Conservation (phyloP, 2,113 vertebrate species). For the Psittacara wagleri region DNA sequence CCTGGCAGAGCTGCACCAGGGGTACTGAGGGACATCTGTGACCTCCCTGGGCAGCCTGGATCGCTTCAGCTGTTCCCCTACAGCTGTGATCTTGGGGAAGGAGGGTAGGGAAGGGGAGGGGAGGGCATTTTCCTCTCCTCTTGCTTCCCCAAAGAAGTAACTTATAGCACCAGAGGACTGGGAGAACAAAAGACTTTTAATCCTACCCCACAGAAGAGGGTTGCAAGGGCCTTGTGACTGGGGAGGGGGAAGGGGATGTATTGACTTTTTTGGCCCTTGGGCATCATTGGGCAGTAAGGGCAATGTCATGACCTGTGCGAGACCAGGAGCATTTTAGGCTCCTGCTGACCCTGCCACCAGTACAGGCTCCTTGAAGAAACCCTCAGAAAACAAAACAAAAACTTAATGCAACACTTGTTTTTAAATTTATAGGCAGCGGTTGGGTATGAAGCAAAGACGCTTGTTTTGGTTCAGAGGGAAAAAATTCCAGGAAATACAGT, state of each 20-base stretch:
- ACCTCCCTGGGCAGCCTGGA: neutral
- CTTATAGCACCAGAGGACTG: neutral
- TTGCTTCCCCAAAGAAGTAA: neutral
- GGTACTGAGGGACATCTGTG: neutral
- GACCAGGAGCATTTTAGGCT: neutral
- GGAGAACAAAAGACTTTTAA: neutral
- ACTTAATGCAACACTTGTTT: neutral
- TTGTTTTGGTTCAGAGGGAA: neutral
- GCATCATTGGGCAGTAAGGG: neutral
- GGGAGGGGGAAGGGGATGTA: neutral
- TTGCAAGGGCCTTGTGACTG: neutral
- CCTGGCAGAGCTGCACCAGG: neutral
- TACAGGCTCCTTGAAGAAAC: neutral
- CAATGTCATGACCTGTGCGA: neutral
- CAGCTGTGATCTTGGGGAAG: neutral
- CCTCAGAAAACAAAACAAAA: neutral
- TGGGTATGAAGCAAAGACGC: neutral
- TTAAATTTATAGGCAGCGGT: neutral
- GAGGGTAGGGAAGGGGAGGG: neutral
- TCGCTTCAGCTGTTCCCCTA: neutral
- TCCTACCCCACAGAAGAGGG: neutral
- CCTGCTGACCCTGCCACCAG: neutral
- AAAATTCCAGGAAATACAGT: neutral
- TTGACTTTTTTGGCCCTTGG: neutral
- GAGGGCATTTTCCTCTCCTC: neutral